Conservation (phyloP, 2,797 vertebrate species). For the Thunnus albacares region DNA sequence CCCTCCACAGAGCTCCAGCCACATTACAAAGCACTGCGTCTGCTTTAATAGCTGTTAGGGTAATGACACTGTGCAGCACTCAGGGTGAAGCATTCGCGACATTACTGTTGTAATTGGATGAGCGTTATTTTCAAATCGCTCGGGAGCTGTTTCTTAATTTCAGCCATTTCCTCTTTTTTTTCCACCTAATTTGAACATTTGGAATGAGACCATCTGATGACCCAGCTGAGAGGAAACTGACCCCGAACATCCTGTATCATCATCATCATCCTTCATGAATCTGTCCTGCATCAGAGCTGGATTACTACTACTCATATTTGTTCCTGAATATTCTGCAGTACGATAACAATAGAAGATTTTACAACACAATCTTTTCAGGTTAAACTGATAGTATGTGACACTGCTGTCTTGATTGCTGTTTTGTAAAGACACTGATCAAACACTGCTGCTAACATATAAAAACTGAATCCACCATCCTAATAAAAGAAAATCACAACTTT, state of each 20-base stretch:
- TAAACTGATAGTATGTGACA: not conserved
- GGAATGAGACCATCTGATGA: conserved; percentile 28
- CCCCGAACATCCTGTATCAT: conserved; percentile 15
- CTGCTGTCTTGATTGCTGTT: not conserved
- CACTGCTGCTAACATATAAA: not conserved
- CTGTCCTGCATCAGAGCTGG: not conserved
- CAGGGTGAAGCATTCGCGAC: conserved; percentile 57
- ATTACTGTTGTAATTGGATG: conserved; percentile 69
- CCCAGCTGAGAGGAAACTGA: conserved; percentile 29
- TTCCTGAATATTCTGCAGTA: not conserved
- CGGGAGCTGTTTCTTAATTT: conserved; percentile 61
- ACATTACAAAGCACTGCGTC: conserved; percentile 55
- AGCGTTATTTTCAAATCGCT: conserved; percentile 67
- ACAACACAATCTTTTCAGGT: not conserved
- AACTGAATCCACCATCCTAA: not conserved
- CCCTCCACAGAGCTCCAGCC: conserved; percentile 24
- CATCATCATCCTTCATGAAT: conserved; percentile 13
- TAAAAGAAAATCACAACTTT: not conserved
- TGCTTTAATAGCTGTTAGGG: conserved; percentile 61
- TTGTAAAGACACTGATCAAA: not conserved
- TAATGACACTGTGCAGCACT: conserved; percentile 65
- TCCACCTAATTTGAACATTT: conserved; percentile 33
- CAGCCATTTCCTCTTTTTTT: conserved; percentile 34
- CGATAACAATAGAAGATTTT: not conserved
- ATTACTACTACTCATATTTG: not conserved